phyloP scores from a whole-genome alignment of 2,888 invertebrate genomes.

The Cryptophagus acutangulus region DNA sequence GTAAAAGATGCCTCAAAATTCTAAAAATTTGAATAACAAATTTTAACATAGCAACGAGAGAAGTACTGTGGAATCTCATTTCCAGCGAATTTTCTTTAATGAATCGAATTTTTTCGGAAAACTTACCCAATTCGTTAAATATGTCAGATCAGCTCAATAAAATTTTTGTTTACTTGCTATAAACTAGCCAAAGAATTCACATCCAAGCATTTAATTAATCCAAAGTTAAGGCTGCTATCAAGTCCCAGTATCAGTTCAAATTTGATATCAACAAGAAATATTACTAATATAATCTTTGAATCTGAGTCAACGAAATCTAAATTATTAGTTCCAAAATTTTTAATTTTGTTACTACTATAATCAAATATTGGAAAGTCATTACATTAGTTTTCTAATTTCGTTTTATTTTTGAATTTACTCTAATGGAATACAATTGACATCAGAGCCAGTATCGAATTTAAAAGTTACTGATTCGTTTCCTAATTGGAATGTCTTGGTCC shows the following conservation, averaged over 20 bases:
- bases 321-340: not conserved
- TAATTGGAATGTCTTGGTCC: not conserved
- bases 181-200: not conserved
- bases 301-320: not conserved
- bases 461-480: not conserved
- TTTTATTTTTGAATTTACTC: too few relatives aligned
- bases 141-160: not conserved
- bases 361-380: constrained; percentile 1
- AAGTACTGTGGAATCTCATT: too few relatives aligned
- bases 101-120: not conserved
- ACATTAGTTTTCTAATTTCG: not conserved
- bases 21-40: too few relatives aligned
- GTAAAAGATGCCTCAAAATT: too few relatives aligned
- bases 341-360: constrained; percentile 1
- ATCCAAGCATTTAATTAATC: not conserved
- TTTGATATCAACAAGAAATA: not conserved
- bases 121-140: not conserved
- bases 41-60: too few relatives aligned
- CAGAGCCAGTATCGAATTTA: not conserved
- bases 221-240: not conserved
- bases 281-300: not conserved
- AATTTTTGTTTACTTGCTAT: not conserved
- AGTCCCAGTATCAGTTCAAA: not conserved
- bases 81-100: too few relatives aligned
- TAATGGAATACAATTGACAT: constrained; percentile 2